phyloP scores from a whole-genome alignment of 2,113 vertebrate species.

The Mirza zaza region DNA sequence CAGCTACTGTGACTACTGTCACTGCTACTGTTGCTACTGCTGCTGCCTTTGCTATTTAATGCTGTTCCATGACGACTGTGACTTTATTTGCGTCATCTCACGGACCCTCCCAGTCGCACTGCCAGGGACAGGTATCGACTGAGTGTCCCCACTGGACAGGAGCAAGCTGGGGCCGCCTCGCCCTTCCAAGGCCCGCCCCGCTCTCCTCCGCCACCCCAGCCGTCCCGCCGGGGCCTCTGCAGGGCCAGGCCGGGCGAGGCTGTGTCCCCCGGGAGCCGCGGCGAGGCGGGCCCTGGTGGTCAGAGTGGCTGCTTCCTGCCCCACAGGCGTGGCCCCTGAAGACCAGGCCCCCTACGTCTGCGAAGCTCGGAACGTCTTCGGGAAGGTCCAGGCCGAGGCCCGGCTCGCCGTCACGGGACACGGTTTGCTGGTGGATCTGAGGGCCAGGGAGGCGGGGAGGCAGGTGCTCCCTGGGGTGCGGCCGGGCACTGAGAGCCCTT shows the following conservation, averaged over 20 bases:
- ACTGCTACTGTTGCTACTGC: too few species aligned
- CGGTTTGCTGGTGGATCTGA: slow-evolving; percentile 81
- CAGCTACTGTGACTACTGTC: too few species aligned
- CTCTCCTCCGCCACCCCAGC: background rate
- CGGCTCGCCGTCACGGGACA: slow-evolving; percentile 89
- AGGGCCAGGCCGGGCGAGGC: background rate
- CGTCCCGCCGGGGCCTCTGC: background rate
- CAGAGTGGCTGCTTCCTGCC: background rate
- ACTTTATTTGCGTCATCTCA: accelerated
- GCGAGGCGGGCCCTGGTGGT: accelerated
- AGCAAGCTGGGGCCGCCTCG: background rate
- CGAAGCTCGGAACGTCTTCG: slow-evolving; percentile 92
- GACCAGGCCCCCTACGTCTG: slow-evolving; percentile 91
- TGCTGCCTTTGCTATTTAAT: too few species aligned
- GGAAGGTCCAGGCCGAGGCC: slow-evolving; percentile 85
- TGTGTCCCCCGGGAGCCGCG: background rate
- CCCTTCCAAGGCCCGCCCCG: background rate
- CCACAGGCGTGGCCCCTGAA: slow-evolving; percentile 87
- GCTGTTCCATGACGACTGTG: too few species aligned
- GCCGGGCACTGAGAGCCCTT: background rate
- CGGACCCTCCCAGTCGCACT: accelerated
- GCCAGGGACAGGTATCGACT: accelerated
- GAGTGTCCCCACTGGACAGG: background rate
- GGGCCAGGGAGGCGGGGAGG: background rate
- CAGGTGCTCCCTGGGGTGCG: too few species aligned